Conservation (phyloP, 2,888 invertebrate species). For the Eupithecia vulgata region DNA sequence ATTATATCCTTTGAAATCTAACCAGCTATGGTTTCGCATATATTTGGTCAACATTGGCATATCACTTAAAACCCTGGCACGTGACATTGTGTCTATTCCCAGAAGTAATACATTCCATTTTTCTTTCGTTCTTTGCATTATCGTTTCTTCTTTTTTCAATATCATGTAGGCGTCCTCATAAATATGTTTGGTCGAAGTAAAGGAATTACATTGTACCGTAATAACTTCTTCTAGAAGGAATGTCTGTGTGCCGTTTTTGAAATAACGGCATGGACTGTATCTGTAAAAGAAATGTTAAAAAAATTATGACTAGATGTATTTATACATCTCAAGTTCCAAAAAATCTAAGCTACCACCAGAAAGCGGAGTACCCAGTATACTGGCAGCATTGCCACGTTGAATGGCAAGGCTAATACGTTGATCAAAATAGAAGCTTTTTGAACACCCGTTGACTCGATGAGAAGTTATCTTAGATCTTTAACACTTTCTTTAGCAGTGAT, state of each 20-base stretch:
- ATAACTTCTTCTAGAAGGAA: constrained; percentile 57
- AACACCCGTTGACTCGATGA: background rate
- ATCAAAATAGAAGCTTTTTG: background rate
- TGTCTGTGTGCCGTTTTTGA: constrained; percentile 51
- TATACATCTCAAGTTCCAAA: no score
- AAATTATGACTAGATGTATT: no score
- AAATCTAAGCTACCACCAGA: no score
- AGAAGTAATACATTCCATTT: constrained; percentile 86
- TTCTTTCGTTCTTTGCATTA: constrained; percentile 16
- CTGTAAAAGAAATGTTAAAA: constrained; percentile 46
- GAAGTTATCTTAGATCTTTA: no score
- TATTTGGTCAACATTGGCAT: constrained; percentile 89
- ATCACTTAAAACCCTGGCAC: constrained; percentile 88
- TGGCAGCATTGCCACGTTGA: background rate
- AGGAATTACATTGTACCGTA: constrained; percentile 52
- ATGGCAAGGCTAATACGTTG: background rate
- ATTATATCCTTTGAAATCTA: constrained; percentile 82
- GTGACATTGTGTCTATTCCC: constrained; percentile 92
- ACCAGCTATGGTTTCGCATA: constrained; percentile 86
- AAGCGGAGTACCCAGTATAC: background rate
- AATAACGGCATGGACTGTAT: constrained; percentile 52
- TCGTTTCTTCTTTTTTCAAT: constrained; percentile 47
- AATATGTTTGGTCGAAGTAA: constrained; percentile 32
- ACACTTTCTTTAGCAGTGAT: no score
- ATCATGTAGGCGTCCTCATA: constrained; percentile 61